Evolutionary conservation across 2,113 vertebrate species (phyloP).

Genomic region (Aldabrachelys gigantea): DNA sequence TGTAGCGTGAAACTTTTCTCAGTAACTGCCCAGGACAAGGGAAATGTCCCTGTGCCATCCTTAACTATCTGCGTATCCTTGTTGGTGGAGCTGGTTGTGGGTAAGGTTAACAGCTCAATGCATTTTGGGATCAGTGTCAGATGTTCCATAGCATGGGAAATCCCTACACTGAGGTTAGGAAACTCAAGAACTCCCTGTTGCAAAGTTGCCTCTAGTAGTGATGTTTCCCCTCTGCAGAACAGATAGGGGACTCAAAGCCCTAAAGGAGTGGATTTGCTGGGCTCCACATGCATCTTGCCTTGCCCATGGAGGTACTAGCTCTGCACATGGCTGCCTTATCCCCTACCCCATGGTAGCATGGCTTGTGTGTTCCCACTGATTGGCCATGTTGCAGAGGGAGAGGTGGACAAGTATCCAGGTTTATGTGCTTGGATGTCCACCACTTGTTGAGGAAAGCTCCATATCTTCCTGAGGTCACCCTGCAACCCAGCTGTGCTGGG

Average conservation of each 20-base stretch:
- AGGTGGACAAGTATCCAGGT: background rate
- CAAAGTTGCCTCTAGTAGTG: background rate
- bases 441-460: background rate
- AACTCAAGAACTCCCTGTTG: background rate
- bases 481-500: background rate
- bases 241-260: background rate
- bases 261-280: background rate
- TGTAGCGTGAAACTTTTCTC: background rate
- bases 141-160: background rate
- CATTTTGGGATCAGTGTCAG: rapidly evolving
- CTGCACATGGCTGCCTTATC: background rate
- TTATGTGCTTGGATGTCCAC: background rate
- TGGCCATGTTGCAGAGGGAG: background rate
- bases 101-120: background rate
- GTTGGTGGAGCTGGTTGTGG: background rate
- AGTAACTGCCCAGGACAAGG: rapidly evolving
- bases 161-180: rapidly evolving
- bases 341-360: background rate
- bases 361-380: background rate
- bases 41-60: background rate
- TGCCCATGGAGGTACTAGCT: background rate
- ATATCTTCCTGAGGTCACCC: background rate
- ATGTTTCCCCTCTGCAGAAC: background rate
- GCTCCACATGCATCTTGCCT: background rate
- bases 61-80: rapidly evolving